phyloP scores from a whole-genome alignment of 2,888 invertebrate species.

The Dolichomitus sp. region DNA sequence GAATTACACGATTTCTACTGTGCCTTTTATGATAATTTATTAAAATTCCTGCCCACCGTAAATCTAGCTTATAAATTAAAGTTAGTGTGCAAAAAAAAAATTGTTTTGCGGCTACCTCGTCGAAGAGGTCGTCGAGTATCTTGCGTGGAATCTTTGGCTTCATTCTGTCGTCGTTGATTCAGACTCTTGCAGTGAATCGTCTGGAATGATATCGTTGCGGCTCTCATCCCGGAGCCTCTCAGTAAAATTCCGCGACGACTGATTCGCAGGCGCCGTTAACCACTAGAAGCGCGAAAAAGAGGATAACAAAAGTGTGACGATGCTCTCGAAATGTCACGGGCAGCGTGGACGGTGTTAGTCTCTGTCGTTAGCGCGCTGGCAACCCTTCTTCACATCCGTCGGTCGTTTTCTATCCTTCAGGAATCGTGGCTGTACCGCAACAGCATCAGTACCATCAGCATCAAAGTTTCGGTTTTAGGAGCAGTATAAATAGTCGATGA shows the following conservation, averaged over 20 bases:
- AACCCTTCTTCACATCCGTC: slow-evolving; percentile 24
- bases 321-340: slow-evolving; percentile 63
- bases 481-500: slow-evolving; percentile 80
- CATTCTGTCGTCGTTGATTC: slow-evolving; percentile 74
- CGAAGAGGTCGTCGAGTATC: slow-evolving; percentile 83
- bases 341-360: slow-evolving; percentile 15
- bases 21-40: neutral
- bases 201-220: neutral
- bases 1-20: neutral
- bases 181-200: slow-evolving; percentile 1
- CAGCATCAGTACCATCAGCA: slow-evolving; percentile 1
- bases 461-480: slow-evolving; percentile 53
- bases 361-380: slow-evolving; percentile 5
- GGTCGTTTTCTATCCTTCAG: slow-evolving; percentile 17
- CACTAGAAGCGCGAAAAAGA: slow-evolving; percentile 18
- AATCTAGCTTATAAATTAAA: neutral
- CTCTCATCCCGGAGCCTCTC: slow-evolving; percentile 39
- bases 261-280: slow-evolving; percentile 14
- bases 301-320: slow-evolving; percentile 31
- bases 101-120: slow-evolving; percentile 77
- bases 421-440: slow-evolving; percentile 2
- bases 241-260: slow-evolving; percentile 47
- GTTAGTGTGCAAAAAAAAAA: neutral
- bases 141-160: slow-evolving; percentile 81
- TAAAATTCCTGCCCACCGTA: neutral